phyloP scores from a whole-genome alignment of 2,113 vertebrate species.

The Quiscalus mexicanus region DNA sequence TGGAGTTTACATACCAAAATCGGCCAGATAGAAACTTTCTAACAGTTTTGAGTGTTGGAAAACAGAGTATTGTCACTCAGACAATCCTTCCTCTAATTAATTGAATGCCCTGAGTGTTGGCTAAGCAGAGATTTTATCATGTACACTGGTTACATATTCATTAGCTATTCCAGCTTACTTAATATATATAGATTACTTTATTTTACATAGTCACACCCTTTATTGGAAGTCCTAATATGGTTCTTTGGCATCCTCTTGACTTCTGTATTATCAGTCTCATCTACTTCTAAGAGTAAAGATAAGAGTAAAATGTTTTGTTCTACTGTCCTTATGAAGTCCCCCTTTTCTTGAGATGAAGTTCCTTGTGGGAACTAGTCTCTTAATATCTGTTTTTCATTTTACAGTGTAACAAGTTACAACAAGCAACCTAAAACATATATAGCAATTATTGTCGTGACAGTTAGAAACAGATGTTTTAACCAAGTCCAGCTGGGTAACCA shows the following conservation, averaged over 20 bases:
- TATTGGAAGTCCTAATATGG: background rate
- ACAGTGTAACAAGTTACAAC: accelerated
- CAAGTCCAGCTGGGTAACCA: background rate
- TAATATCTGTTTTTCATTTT: background rate
- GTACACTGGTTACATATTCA: background rate
- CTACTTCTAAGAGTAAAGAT: background rate
- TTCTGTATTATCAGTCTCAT: background rate
- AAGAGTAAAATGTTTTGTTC: background rate
- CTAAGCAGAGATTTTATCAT: background rate
- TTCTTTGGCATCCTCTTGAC: background rate
- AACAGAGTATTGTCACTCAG: background rate
- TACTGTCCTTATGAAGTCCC: background rate
- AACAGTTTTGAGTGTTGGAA: background rate
- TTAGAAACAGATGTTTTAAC: background rate
- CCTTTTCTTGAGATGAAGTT: background rate
- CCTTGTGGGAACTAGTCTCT: background rate
- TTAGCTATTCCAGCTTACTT: background rate
- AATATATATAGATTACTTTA: background rate
- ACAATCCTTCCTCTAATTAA: background rate
- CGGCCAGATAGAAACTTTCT: background rate
- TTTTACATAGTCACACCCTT: background rate
- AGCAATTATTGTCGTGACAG: background rate
- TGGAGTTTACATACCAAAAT: background rate
- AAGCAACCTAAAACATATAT: background rate
- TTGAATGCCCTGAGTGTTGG: background rate